A percentile compares a stretch with the other conserved stretches of the same genome.
phyloP scores from a whole-genome alignment of 2,888 invertebrate genomes.

The Papilio protenor region DNA sequence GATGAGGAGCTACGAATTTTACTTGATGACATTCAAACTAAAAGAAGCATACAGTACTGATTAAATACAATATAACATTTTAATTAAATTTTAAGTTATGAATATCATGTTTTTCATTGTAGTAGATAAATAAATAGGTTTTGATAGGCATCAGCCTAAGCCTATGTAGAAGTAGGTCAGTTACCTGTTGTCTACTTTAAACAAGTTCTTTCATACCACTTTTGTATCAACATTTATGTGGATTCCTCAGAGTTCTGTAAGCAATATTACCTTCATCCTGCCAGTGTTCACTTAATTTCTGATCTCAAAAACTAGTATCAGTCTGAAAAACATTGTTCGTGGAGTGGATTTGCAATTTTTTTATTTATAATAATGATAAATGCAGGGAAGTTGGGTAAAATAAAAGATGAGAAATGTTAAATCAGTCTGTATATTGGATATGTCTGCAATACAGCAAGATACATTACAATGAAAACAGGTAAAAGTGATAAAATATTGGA shows the following conservation, averaged over 20 bases:
- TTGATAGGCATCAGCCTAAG: no score
- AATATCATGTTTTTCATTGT: neutral
- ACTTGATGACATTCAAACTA: constrained; percentile 98
- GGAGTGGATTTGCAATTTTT: neutral
- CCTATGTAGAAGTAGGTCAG: no score
- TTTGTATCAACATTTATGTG: no score
- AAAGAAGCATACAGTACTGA: constrained; percentile 98
- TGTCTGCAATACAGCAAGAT: constrained; percentile 85
- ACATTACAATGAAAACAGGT: constrained; percentile 84
- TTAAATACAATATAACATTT: neutral
- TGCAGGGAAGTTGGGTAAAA: constrained; percentile 46
- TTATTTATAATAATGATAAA: neutral
- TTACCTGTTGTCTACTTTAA: no score
- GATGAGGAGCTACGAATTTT: constrained; percentile 99
- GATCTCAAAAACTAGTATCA: neutral
- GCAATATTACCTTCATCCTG: no score
- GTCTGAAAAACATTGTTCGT: neutral
- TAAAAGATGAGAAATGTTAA: constrained; percentile 66
- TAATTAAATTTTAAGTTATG: neutral
- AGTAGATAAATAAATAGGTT: neutral
- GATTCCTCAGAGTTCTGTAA: no score
- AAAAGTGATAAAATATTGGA: constrained; percentile 83
- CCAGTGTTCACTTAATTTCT: no score
- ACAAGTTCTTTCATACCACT: no score
- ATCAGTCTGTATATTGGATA: constrained; percentile 86